Base-by-base conservation (phyloP, 1,140 invertebrate genomes). In the Sweltsa coloradensis region DNA sequence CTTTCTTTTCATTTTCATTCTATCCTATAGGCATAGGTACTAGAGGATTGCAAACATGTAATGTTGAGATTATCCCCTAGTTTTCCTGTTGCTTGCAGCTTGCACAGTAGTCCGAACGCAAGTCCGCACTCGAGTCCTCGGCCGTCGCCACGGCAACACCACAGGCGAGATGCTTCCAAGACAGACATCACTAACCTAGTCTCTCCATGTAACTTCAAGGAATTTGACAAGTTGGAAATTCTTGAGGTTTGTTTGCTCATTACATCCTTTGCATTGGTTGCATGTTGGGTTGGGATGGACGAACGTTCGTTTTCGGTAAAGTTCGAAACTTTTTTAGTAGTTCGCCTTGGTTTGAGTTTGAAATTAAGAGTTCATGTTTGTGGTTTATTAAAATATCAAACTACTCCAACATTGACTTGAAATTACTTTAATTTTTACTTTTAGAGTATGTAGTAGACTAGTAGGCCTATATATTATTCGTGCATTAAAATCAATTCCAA, bases 111-210 rank as follows among this genome's bases (percentile, higher is more conserved):
- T 45, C 62, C 62, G 21, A 57, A 51, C 46, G 52, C 58, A 22
- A 65, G 61, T 51, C 63, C 63, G 14, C 47, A 57, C 43, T 49
- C 52, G 36, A 63, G 61, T 42, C 63, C 63, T 7, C 54, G 58
- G 36, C 60, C 60, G n/a, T 63, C 60, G 36, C 63, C 63, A 13
- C 47, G 54, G 40, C 57, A 61, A 3, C 53, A 58, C 36, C 55
- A 49, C 42, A 39, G 53, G 47, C 47, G 49, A 50, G 26, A 47
- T 42, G 31, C 47, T 24, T 27, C 46, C 16, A 39, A 41, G 25
- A 31, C 37, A 18, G 24, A 26, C 14, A 26, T 27, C 22, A 18
- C 34, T 21, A 5, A 14, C 34, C 16, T 37, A 14, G 7, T 21
- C 16, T 42, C 36, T 11, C 23, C 41, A 14, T 25, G 46, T 18